A percentile compares a stretch with the other conserved stretches of the same genome.
Conservation (phyloP, 2,888 invertebrate species). For the Ethmia dodecea region DNA sequence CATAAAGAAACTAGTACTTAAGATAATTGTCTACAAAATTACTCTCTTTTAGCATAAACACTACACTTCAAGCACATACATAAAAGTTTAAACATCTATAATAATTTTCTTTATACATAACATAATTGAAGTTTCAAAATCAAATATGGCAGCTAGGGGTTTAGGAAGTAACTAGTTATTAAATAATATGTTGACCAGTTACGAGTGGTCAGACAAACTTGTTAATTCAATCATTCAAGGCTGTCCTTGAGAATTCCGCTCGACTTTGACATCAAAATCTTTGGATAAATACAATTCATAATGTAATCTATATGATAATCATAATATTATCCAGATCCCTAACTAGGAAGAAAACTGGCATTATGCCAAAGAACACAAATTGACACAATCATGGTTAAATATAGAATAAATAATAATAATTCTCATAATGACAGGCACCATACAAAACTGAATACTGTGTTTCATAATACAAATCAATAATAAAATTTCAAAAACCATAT, state of each 20-base stretch:
- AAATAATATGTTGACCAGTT: too few species aligned
- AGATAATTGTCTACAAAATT: constrained; percentile 16
- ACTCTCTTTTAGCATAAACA: constrained; percentile 20
- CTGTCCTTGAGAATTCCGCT: neutral
- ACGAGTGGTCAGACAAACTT: neutral
- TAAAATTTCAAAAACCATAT: constrained; percentile 1
- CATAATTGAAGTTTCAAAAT: constrained; percentile 32
- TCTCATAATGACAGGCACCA: constrained; percentile 2
- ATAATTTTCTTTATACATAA: constrained; percentile 33
- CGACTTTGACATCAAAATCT: constrained; percentile 9
- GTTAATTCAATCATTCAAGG: neutral
- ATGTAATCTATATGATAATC: neutral
- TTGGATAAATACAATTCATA: constrained; percentile 5
- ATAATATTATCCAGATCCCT: neutral
- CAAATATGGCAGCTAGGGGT: constrained; percentile 60
- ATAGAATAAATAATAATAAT: neutral
- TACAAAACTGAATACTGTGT: constrained; percentile 7
- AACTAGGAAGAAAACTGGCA: neutral
- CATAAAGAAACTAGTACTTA: constrained; percentile 22
- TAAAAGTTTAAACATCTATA: constrained; percentile 30
- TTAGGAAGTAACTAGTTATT: constrained; percentile 31
- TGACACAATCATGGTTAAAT: neutral
- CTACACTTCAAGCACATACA: constrained; percentile 36
- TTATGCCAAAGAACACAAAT: too few species aligned
- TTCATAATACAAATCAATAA: constrained; percentile 8